Evolutionary conservation across 2,113 vertebrate species (phyloP).

Genomic region (Phrynocephalus versicolor): DNA sequence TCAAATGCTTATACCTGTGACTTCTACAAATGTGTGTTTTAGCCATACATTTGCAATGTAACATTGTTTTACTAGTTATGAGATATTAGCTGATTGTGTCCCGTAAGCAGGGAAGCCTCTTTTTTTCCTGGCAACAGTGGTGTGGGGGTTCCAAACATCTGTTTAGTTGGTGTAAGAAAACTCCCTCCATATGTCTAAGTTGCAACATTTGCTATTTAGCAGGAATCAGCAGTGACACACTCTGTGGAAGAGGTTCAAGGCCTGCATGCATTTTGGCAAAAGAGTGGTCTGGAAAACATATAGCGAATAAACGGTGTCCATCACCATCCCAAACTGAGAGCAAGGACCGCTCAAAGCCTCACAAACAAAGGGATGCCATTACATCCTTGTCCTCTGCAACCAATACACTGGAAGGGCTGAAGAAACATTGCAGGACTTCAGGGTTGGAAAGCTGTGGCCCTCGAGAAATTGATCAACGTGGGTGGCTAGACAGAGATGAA

Average conservation of each 20-base stretch:
- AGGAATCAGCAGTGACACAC: constrained; percentile 58
- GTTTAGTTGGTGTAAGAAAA: constrained; percentile 31
- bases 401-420: constrained; percentile 26
- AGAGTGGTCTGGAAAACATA: constrained; percentile 48
- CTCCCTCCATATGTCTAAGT: constrained; percentile 45
- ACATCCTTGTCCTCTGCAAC: constrained; percentile 34
- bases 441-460: constrained; percentile 31
- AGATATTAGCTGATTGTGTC: constrained; percentile 29
- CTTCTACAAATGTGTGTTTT: background rate
- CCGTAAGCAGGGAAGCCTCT: constrained; percentile 13
- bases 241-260: constrained; percentile 51
- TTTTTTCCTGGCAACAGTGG: constrained; percentile 4
- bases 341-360: constrained; percentile 42
- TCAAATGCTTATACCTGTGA: background rate
- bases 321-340: constrained; percentile 45
- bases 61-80: background rate
- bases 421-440: constrained; percentile 29
- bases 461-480: constrained; percentile 27
- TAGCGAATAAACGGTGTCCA: constrained; percentile 54
- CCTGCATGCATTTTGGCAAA: constrained; percentile 41
- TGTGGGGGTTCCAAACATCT: constrained; percentile 27
- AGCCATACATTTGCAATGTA: constrained; percentile 3
- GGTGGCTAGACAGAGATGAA: constrained; percentile 42
- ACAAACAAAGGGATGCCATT: constrained; percentile 51
- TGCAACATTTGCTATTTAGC: constrained; percentile 53